A percentile compares a stretch with the other conserved stretches of the same genome.
phyloP scores from a whole-genome alignment of 2,113 vertebrate genomes.

The Neodon shergylaensis region DNA sequence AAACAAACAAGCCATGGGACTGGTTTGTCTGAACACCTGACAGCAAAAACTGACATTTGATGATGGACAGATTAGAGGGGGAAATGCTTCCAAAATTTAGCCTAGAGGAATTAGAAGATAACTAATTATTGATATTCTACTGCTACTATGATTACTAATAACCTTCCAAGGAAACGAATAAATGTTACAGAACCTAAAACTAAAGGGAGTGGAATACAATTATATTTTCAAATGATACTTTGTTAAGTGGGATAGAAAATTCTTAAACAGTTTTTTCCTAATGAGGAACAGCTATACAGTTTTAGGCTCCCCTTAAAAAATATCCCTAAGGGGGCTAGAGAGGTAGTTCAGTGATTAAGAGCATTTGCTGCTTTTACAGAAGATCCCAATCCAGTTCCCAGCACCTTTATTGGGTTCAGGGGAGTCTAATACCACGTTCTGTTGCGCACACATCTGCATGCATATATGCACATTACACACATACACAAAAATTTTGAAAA shows the following conservation, averaged over 20 bases:
- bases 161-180: neutral
- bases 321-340: neutral
- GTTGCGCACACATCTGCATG: neutral
- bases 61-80: neutral
- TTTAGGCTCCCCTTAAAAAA: neutral
- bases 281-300: neutral
- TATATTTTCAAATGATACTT: neutral
- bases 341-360: neutral
- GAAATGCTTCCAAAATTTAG: conserved; percentile 12
- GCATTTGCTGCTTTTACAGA: neutral
- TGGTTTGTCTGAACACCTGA: neutral
- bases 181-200: neutral
- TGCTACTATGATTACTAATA: neutral
- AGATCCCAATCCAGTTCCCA: neutral
- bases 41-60: neutral
- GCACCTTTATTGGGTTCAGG: neutral
- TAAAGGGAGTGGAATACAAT: neutral
- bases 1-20: too few relatives aligned
- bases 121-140: neutral
- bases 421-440: neutral
- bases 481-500: neutral
- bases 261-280: neutral
- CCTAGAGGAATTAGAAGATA: neutral
- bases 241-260: conserved; percentile 1
- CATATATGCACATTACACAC: neutral